Conservation (phyloP, 2,888 invertebrate species). For the Drosophila formosana region DNA sequence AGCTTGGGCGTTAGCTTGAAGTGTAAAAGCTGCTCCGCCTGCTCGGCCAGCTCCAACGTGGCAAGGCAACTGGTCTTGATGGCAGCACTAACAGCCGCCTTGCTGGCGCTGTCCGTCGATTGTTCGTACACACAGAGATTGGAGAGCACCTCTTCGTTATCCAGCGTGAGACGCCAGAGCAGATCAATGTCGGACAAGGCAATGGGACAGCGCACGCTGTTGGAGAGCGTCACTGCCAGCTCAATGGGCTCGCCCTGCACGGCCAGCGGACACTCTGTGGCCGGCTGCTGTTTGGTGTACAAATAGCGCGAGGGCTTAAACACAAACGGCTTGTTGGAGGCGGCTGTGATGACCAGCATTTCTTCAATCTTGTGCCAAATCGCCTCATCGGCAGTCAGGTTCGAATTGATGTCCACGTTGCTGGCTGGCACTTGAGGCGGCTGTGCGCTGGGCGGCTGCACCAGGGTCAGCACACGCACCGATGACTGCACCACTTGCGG, state of each 20-base stretch:
- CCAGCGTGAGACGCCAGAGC: slow-evolving; percentile 84
- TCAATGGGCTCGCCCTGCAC: slow-evolving; percentile 93
- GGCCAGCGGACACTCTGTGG: slow-evolving; percentile 88
- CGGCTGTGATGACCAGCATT: slow-evolving; percentile 90
- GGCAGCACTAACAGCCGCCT: slow-evolving; percentile 78
- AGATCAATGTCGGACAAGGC: slow-evolving; percentile 83
- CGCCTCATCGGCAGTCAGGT: slow-evolving; percentile 84
- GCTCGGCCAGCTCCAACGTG: slow-evolving; percentile 81
- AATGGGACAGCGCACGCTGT: slow-evolving; percentile 88
- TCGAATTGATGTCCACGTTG: slow-evolving; percentile 83
- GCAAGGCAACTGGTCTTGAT: slow-evolving; percentile 80
- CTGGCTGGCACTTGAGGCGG: slow-evolving; percentile 81
- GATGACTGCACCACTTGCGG: slow-evolving; percentile 90
- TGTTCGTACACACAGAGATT: slow-evolving; percentile 84
- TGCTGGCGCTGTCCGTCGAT: slow-evolving; percentile 74
- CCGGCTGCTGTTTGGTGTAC: slow-evolving; percentile 89
- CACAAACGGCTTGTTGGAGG: slow-evolving; percentile 89
- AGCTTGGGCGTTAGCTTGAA: slow-evolving; percentile 90
- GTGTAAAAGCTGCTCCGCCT: slow-evolving; percentile 87
- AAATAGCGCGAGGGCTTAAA: slow-evolving; percentile 92
- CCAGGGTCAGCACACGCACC: slow-evolving; percentile 88
- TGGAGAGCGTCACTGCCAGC: slow-evolving; percentile 86
- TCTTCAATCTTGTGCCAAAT: slow-evolving; percentile 92
- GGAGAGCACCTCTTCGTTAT: slow-evolving; percentile 84
- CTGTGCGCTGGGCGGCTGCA: slow-evolving; percentile 77